Conservation (phyloP, 1,140 invertebrate species). For the Drosophila sproati region DNA sequence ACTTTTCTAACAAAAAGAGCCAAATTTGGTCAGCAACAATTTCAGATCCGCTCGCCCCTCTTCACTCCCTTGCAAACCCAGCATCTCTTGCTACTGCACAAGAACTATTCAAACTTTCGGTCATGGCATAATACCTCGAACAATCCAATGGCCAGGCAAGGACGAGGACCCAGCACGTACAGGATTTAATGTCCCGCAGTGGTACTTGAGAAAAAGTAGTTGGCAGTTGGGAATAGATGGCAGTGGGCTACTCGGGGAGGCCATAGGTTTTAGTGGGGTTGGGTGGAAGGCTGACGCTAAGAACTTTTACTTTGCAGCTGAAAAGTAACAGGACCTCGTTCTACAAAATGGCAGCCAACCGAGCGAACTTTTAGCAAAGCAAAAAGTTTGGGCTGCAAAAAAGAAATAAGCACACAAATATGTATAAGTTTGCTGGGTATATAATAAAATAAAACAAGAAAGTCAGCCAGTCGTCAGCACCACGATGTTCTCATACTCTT, state of each 20-base stretch:
- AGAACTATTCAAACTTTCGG: slow-evolving; percentile 80
- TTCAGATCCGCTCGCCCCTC: slow-evolving; percentile 21
- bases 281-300: slow-evolving; percentile 49
- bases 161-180: slow-evolving; percentile 65
- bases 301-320: slow-evolving; percentile 80
- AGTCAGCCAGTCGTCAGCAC: background rate
- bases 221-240: slow-evolving; percentile 55
- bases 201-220: slow-evolving; percentile 83
- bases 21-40: slow-evolving; percentile 60
- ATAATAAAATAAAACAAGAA: slow-evolving; percentile 70
- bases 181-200: slow-evolving; percentile 81
- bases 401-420: slow-evolving; percentile 64
- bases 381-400: slow-evolving; percentile 72
- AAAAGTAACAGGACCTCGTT: slow-evolving; percentile 69
- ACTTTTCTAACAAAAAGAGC: slow-evolving; percentile 53
- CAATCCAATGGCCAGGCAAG: slow-evolving; percentile 58
- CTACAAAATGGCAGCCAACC: slow-evolving; percentile 56
- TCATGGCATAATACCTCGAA: slow-evolving; percentile 78
- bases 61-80: background rate
- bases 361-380: slow-evolving; percentile 71
- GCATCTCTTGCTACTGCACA: slow-evolving; percentile 45
- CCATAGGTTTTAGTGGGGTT: background rate
- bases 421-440: slow-evolving; percentile 49
- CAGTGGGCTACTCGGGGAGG: background rate
- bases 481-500: slow-evolving; percentile 28